Evolutionary conservation across 1,140 invertebrate species (phyloP).

Genomic region (Atta colombica): DNA sequence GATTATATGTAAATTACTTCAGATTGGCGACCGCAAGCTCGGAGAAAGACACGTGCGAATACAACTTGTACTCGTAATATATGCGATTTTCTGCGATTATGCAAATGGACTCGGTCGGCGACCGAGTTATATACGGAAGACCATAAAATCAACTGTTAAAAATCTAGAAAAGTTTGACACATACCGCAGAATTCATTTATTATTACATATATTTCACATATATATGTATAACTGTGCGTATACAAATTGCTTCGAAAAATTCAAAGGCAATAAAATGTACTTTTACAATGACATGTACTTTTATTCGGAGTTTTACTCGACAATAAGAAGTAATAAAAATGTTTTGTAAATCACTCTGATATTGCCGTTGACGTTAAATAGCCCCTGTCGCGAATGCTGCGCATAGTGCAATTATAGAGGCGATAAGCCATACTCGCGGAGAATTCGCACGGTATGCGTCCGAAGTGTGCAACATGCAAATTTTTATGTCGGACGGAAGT

Average conservation of each 20-base stretch:
- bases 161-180: background rate
- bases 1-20: slow-evolving; percentile 56
- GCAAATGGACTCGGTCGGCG: background rate
- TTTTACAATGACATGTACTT: background rate
- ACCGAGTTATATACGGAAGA: background rate
- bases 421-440: slow-evolving; percentile 35
- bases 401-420: slow-evolving; percentile 18
- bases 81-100: slow-evolving; percentile 21
- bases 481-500: slow-evolving; percentile 46
- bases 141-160: background rate
- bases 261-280: background rate
- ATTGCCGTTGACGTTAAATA: slow-evolving; percentile 48
- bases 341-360: slow-evolving; percentile 27
- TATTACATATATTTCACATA: background rate
- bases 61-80: background rate
- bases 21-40: slow-evolving; percentile 5
- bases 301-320: background rate
- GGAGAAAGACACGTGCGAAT: slow-evolving; percentile 26
- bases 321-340: slow-evolving; percentile 44
- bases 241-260: background rate
- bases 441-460: background rate
- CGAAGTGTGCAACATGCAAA: slow-evolving; percentile 42
- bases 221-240: background rate
- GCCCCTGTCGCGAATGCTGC: background rate
- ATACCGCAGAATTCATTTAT: background rate